Percentiles rank a stretch among this genome's conserved stretches.
Evolutionary conservation across 64 coral and sea anemone genomes (phyloP).

Genomic region (Catalaphyllia jardinei): DNA sequence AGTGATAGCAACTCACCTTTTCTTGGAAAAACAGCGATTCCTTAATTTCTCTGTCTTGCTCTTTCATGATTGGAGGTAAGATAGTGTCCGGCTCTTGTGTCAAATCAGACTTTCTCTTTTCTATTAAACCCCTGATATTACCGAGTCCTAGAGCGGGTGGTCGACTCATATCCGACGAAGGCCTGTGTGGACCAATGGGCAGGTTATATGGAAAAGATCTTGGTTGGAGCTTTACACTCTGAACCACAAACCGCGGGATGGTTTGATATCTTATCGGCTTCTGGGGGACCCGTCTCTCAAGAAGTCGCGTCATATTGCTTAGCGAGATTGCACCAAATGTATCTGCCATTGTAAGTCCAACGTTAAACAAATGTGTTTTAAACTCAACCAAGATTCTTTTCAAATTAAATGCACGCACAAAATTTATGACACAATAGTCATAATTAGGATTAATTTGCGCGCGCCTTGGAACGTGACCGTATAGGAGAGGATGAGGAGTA

Average conservation of each 20-base stretch:
- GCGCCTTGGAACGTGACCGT: not conserved
- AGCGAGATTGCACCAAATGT: not conserved
- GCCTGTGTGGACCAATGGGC: slow-evolving; percentile 3
- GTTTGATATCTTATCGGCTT: not conserved
- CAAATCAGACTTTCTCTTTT: not conserved
- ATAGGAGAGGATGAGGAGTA: too few species aligned
- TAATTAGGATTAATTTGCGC: slow-evolving; percentile 1
- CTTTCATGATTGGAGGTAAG: not conserved
- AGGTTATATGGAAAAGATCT: slow-evolving; percentile 6
- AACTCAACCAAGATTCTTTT: not conserved
- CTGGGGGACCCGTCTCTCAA: not conserved
- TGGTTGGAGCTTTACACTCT: not conserved
- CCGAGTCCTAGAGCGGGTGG: slow-evolving; percentile 18
- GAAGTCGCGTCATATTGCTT: not conserved
- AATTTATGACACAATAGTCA: slow-evolving; percentile 5
- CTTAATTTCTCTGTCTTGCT: not conserved
- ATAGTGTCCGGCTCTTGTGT: not conserved
- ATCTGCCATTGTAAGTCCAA: not conserved
- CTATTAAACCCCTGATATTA: slow-evolving; percentile 5
- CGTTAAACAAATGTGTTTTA: not conserved
- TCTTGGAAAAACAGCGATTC: not conserved
- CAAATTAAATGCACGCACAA: not conserved
- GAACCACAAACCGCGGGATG: not conserved
- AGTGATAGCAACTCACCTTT: not conserved
- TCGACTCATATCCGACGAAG: not conserved